Percentiles rank a stretch among this genome's conserved stretches.
phyloP scores from a whole-genome alignment of 2,797 vertebrate species.

The Alca torda region DNA sequence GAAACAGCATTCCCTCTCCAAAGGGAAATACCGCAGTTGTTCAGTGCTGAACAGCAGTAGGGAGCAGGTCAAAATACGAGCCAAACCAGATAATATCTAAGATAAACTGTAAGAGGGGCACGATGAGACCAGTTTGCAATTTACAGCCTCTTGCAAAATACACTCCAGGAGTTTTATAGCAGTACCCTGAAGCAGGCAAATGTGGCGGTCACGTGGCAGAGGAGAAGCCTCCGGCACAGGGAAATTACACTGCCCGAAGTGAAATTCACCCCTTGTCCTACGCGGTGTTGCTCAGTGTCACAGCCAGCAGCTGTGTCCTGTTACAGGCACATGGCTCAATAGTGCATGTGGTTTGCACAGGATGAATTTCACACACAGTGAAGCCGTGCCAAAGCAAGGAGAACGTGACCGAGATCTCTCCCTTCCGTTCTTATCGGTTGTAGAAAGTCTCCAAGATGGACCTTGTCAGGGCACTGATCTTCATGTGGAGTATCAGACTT shows the following conservation, averaged over 20 bases:
- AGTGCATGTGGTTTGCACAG: not conserved
- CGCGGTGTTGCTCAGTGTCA: rapidly evolving
- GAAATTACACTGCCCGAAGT: not conserved
- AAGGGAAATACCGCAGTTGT: not conserved
- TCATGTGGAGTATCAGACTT: not conserved
- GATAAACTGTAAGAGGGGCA: not conserved
- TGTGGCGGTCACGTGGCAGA: not conserved
- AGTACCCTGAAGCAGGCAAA: not conserved
- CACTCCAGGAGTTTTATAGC: not conserved
- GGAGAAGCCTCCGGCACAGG: not conserved
- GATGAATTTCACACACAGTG: not conserved
- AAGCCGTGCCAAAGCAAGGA: not conserved
- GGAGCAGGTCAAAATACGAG: not conserved
- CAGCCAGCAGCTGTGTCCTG: not conserved
- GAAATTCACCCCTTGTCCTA: not conserved
- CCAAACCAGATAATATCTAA: not conserved
- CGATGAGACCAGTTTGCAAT: not conserved
- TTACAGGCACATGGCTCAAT: not conserved
- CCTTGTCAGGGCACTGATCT: not conserved
- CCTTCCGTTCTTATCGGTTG: not conserved
- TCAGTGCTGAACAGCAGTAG: not conserved
- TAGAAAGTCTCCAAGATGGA: not conserved
- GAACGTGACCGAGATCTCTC: not conserved
- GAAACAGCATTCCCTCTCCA: not conserved
- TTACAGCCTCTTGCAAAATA: not conserved